These are phyloP conservation scores for Acronicta alni DNA, from an alignment of 2,888 invertebrate genomes.

Conservation along the genomic window DNA sequence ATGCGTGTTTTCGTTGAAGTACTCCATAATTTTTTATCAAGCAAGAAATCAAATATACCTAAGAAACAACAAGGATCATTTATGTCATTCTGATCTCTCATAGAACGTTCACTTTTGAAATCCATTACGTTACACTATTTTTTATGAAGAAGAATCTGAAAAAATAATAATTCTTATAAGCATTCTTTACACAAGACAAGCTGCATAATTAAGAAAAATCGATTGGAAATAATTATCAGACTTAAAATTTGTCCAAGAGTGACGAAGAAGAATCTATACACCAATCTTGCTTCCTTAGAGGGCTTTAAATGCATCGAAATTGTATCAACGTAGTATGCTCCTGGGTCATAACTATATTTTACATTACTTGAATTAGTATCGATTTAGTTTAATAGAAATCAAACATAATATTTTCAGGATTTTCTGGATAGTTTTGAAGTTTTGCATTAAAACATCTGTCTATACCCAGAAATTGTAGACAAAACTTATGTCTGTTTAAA, in stretches of 20 bases:
- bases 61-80: too few species aligned
- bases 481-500: neutral
- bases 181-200: neutral
- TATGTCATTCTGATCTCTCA: too few species aligned
- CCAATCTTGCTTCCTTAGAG: neutral
- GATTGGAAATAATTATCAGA: conserved; percentile 17
- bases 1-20: too few species aligned
- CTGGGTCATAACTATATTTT: neutral
- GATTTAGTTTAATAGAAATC: neutral
- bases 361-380: too few species aligned
- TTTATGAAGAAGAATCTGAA: too few species aligned
- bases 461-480: neutral
- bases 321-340: neutral
- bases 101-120: too few species aligned
- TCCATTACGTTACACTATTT: too few species aligned
- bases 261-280: conserved; percentile 24
- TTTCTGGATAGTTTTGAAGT: neutral
- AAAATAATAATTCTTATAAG: too few species aligned
- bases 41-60: too few species aligned
- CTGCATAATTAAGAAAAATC: conserved; percentile 17
- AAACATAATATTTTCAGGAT: neutral
- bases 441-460: too few species aligned
- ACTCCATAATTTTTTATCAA: too few species aligned
- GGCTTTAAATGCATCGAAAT: conserved; percentile 1
- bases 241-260: conserved; percentile 17